phyloP scores from a whole-genome alignment of 1,140 invertebrate genomes.

The Sweltsa coloradensis region DNA sequence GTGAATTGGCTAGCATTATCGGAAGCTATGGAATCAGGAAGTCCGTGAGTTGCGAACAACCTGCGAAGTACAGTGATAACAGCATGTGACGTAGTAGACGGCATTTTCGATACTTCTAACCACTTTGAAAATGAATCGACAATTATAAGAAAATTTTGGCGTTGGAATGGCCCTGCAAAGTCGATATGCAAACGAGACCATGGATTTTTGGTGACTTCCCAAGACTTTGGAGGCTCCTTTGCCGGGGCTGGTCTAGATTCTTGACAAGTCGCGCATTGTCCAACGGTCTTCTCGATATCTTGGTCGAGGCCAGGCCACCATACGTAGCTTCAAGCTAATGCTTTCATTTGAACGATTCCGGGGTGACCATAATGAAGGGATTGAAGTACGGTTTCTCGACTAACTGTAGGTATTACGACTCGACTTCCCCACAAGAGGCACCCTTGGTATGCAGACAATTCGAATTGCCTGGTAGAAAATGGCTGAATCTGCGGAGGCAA shows the following conservation, averaged over 20 bases:
- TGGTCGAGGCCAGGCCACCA: constrained; percentile 32
- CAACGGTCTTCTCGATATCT: constrained; percentile 25
- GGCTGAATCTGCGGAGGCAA: constrained; percentile 6
- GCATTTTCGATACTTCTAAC: constrained; percentile 14
- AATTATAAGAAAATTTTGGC: constrained; percentile 21
- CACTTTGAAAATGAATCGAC: constrained; percentile 29
- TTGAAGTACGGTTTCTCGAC: not conserved
- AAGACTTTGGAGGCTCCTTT: constrained; percentile 19
- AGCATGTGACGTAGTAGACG: not conserved
- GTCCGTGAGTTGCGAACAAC: constrained; percentile 5
- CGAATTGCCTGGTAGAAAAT: not conserved
- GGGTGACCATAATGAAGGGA: not conserved
- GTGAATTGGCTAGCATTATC: constrained; percentile 17
- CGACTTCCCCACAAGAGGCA: not conserved
- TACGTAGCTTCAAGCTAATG: constrained; percentile 29
- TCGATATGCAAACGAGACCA: constrained; percentile 37
- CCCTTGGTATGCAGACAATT: not conserved
- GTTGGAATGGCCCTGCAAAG: constrained; percentile 23
- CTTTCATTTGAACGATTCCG: constrained; percentile 27
- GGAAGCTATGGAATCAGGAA: constrained; percentile 13
- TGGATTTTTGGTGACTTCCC: constrained; percentile 25
- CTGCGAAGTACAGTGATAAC: not conserved
- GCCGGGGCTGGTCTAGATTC: constrained; percentile 12
- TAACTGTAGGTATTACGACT: not conserved
- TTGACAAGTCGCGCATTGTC: constrained; percentile 9